Base-by-base conservation (phyloP, 2,113 vertebrate species). In the Plestiodon gilberti region DNA sequence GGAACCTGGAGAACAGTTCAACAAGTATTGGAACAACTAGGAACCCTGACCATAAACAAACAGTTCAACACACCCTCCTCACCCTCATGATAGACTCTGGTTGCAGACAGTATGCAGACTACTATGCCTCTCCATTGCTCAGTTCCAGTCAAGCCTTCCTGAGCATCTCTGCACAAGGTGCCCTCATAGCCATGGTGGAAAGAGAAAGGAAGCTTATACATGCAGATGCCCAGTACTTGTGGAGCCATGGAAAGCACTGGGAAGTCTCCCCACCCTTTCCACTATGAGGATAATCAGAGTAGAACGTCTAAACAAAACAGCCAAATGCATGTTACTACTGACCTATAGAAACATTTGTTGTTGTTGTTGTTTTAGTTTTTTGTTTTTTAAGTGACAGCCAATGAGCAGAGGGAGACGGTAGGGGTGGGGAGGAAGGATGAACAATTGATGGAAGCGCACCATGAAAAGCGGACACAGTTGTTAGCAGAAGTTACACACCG, bases 81-180 rank as follows among this genome's bases (percentile, higher is more conserved):
- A 80, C 0, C 0, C 80, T 89, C 78, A 84, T 69, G 85, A 90
- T 69, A 89, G 92, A 88, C 84, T 87, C 30, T 0, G 43, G 92
- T 79, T 22, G 4, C 18, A 82, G 88, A 85, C 91, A n/a, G n/a
- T n/a, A n/a, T n/a, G n/a, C n/a, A n/a, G n/a, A 48, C 43, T 84
- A n/a, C 90, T 7, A 52, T 73, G 74, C 15, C 82, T 90, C 89
- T 85, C 89, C 73, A 48, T 74, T 85, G 94, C 93, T 94, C 93
- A 90, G 95, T 90, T 95, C 93, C 92, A 94, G 76, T 93, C 95
- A 94, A 91, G 93, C 96, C 91, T 96, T 95, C 92, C 92, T 90
- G 93, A 95, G 95, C 93, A 55, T 96, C 96, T 97, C 96, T 97
- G 96, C 96, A 96, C 95, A 95, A 82, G 93, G 74, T 95, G 95